These are phyloP conservation scores for Scrobipalpa atriplicella DNA, from an alignment of 2,888 invertebrate species.

Conservation along the genomic window DNA sequence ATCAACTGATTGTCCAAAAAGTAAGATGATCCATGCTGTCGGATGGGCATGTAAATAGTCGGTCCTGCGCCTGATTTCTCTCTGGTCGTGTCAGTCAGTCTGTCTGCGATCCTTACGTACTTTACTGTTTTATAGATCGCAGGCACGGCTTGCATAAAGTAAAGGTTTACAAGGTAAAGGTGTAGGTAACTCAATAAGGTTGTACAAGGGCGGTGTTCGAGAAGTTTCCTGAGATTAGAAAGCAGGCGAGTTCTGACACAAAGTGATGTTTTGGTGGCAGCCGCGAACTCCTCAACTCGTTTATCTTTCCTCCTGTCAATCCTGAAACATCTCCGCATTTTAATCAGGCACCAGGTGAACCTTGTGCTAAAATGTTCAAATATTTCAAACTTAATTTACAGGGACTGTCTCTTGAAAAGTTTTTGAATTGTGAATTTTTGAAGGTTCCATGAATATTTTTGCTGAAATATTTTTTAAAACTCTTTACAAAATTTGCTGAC, in stretches of 20 bases:
- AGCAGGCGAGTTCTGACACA: slow-evolving; percentile 59
- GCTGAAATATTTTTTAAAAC: neutral
- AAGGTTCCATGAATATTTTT: neutral
- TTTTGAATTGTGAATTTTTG: neutral
- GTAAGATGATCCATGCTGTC: too few species aligned
- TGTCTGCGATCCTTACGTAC: too few species aligned
- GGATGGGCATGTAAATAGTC: too few species aligned
- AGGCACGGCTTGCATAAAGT: neutral
- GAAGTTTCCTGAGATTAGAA: neutral
- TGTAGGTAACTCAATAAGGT: slow-evolving; percentile 13
- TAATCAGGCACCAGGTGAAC: slow-evolving; percentile 71
- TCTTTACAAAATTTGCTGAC: neutral
- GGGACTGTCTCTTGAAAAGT: neutral
- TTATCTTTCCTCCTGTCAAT: slow-evolving; percentile 55
- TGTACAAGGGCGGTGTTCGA: neutral
- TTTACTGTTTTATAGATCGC: too few species aligned
- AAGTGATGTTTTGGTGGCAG: slow-evolving; percentile 54
- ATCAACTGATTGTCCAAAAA: too few species aligned
- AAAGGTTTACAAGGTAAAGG: neutral
- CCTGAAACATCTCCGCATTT: slow-evolving; percentile 68
- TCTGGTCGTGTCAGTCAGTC: too few species aligned
- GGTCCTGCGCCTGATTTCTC: too few species aligned
- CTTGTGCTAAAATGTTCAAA: slow-evolving; percentile 48
- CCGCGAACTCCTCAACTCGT: slow-evolving; percentile 50
- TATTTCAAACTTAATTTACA: neutral